These are phyloP conservation scores for Dendrocopos noguchii DNA, from an alignment of 2,113 vertebrate genomes.

Conservation along the genomic window DNA sequence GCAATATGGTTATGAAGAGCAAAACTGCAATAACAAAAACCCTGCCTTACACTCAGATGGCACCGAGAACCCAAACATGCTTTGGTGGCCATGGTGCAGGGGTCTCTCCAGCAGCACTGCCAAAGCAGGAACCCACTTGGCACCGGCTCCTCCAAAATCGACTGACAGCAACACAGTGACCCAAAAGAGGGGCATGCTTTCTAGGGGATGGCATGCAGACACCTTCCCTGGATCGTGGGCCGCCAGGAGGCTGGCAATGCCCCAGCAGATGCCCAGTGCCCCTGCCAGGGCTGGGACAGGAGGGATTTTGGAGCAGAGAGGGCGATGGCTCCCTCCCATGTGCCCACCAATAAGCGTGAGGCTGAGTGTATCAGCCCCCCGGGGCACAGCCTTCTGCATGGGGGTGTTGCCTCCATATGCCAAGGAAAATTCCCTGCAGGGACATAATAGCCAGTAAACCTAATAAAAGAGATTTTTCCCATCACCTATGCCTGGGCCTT, in stretches of 20 bases:
- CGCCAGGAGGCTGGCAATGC: background rate
- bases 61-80: background rate
- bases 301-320: background rate
- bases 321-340: background rate
- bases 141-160: background rate
- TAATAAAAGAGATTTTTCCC: background rate
- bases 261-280: background rate
- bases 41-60: background rate
- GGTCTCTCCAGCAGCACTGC: background rate
- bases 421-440: background rate
- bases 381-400: background rate
- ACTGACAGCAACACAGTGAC: background rate
- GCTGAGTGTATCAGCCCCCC: rapidly evolving
- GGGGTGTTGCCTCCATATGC: rapidly evolving
- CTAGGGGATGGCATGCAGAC: background rate
- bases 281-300: background rate
- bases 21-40: slow-evolving; percentile 27
- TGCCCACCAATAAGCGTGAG: background rate
- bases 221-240: rapidly evolving
- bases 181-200: background rate
- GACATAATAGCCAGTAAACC: background rate
- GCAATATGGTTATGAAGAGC: slow-evolving; percentile 23
- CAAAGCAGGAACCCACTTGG: background rate
- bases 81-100: background rate
- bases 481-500: background rate